Percentiles rank a stretch among this genome's conserved stretches.
These are phyloP conservation scores for Romanogobio albipinnatus DNA, from an alignment of 2,113 vertebrate genomes.

Conservation along the genomic window DNA sequence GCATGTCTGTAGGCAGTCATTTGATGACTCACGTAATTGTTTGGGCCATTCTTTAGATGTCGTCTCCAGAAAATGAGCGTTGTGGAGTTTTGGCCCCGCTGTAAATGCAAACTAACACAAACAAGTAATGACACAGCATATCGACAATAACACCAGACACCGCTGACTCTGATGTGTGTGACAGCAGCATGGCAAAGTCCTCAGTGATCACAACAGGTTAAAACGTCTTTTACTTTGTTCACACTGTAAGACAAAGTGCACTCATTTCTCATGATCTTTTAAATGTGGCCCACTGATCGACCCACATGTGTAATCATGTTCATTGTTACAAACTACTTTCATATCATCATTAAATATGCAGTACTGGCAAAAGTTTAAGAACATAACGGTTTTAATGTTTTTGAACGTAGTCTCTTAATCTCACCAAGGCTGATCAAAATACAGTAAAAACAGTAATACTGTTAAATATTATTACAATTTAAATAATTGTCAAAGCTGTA, in stretches of 20 bases:
- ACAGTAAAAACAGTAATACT: too few relatives aligned
- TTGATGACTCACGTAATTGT: constrained; percentile 66
- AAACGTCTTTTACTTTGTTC: too few relatives aligned
- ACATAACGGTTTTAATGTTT: too few relatives aligned
- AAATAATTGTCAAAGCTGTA: too few relatives aligned
- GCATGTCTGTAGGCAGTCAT: constrained; percentile 47
- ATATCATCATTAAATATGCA: background rate
- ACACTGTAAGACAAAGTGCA: too few relatives aligned
- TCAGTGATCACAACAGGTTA: background rate
- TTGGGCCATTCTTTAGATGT: constrained; percentile 61
- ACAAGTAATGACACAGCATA: background rate
- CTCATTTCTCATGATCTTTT: background rate
- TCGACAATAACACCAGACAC: background rate
- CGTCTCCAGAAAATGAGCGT: constrained; percentile 43
- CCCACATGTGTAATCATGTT: background rate
- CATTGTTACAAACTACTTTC: background rate
- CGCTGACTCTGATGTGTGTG: background rate
- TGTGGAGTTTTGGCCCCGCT: constrained; percentile 13
- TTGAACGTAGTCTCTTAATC: too few relatives aligned
- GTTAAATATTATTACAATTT: too few relatives aligned
- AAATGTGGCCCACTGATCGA: background rate
- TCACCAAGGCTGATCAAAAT: too few relatives aligned
- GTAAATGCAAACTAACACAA: constrained; percentile 27
- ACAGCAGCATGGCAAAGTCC: background rate
- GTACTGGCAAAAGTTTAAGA: too few relatives aligned